phyloP scores from a whole-genome alignment of 23 tunicate genomes.

The Halocynthia aurantium region DNA sequence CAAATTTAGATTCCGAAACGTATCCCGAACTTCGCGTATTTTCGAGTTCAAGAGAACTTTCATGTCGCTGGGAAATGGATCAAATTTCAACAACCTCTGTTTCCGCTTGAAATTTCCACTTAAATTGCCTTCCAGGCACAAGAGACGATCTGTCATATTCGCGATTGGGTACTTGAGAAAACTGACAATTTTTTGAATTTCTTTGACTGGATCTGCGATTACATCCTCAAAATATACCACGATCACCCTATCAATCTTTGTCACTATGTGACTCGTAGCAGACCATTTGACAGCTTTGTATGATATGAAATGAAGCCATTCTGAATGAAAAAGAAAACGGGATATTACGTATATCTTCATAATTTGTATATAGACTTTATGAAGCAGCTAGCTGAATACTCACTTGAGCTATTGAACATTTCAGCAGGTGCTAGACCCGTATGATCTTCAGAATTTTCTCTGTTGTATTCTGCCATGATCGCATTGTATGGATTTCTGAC shows the following conservation, averaged over 20 bases:
- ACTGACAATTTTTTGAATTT: slow-evolving; percentile 14
- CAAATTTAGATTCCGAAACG: not conserved
- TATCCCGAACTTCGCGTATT: slow-evolving; percentile 7
- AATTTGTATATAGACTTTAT: not conserved
- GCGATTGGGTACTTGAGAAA: slow-evolving; percentile 19
- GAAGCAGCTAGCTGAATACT: not conserved
- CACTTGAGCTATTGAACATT: slow-evolving; percentile 15
- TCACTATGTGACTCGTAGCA: not conserved
- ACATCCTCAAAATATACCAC: slow-evolving; percentile 36
- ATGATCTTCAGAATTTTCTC: slow-evolving; percentile 27
- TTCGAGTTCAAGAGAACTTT: slow-evolving; percentile 2
- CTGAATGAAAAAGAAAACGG: slow-evolving; percentile 8
- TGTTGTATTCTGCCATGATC: slow-evolving; percentile 48
- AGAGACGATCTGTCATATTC: slow-evolving; percentile 14
- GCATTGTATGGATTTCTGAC: slow-evolving; percentile 65
- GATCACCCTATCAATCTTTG: not conserved
- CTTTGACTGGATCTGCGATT: slow-evolving; percentile 7
- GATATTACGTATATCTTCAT: no score
- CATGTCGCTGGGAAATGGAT: slow-evolving; percentile 11
- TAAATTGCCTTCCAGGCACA: slow-evolving; percentile 4
- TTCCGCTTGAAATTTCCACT: slow-evolving; percentile 20
- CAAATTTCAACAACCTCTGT: slow-evolving; percentile 1
- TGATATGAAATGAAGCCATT: slow-evolving; percentile 29
- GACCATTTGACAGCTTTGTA: slow-evolving; percentile 30
- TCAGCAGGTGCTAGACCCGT: slow-evolving; percentile 18